Base-by-base conservation (phyloP, 2,797 vertebrate genomes). In the Trichosurus vulpecula region DNA sequence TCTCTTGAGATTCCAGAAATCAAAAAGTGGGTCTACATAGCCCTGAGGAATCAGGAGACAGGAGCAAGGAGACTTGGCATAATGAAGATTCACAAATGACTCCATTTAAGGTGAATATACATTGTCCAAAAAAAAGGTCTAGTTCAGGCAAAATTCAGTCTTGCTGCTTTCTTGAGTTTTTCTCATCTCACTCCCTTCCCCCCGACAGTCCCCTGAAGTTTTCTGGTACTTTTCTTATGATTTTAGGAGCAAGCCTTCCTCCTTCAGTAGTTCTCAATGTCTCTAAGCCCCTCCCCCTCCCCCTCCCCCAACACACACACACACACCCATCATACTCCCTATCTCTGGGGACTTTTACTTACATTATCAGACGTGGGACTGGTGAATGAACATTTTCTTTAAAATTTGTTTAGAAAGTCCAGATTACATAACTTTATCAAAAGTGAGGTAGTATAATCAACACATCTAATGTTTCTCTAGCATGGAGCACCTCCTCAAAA, bases 111-210 rank as follows among this genome's bases (percentile, higher is more conserved):
- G 96, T 96, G 94, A 93, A 97, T 97, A 97, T 96, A 89, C 87
- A 96, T 91, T 92, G 95, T 98, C 97, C 98, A 97, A 95, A 95
- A 94, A n/a, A n/a, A 94, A 96, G 61, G 93, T 91, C n/a, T 47
- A 16, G 56, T 0, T 90, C 58, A 95, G 97, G 95, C 87, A 87
- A 95, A 92, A 94, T 96, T 96, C 96, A 95, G n/a, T 95, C 89
- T 90, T 93, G 92, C 58, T 19, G 55, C 94, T 57, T 90, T 94
- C 93, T 90, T 93, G 95, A 96, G 94, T 91, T 96, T 96, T 96
- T 91, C 94, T 90, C 95, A 93, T 81, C n/a, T n/a, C n/a, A n/a
- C n/a, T n/a, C n/a, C n/a, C n/a, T 52, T 47, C 6, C 0, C 57
- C 52, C 89, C 91, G 96, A 96, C 96, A 97, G 95, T 41, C 97